Conservation (phyloP, 1,140 invertebrate genomes). For the Brachionus sp. region DNA sequence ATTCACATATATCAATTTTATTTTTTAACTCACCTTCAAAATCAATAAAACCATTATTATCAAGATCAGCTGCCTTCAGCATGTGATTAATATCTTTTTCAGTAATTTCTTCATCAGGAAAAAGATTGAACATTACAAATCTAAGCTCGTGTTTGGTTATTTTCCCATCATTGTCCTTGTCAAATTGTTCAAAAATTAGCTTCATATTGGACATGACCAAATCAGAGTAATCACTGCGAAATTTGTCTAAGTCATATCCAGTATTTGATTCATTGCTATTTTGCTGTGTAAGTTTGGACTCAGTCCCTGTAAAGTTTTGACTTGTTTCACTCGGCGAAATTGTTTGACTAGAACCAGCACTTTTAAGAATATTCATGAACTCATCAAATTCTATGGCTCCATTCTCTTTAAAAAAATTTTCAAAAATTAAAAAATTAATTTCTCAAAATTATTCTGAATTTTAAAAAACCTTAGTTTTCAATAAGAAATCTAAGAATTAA, state of each 20-base stretch:
- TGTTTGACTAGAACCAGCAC: neutral
- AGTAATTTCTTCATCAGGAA: conserved; percentile 31
- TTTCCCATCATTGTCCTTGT: conserved; percentile 43
- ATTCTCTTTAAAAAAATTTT: conserved; percentile 25
- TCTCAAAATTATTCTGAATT: too few relatives aligned
- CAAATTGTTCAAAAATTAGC: conserved; percentile 43
- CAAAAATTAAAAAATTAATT: too few relatives aligned
- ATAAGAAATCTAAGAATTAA: neutral
- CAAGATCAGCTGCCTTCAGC: conserved; percentile 40
- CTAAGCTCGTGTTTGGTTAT: conserved; percentile 37
- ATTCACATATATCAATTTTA: neutral
- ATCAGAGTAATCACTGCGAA: conserved; percentile 17
- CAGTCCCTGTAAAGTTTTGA: neutral
- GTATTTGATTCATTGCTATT: neutral
- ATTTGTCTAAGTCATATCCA: neutral
- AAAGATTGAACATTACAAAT: conserved; percentile 43
- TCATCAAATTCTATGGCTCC: conserved; percentile 35
- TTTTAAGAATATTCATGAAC: conserved; percentile 41
- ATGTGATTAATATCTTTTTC: conserved; percentile 42
- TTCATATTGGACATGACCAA: conserved; percentile 39
- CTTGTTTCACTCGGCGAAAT: neutral
- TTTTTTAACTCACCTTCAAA: conserved; percentile 29
- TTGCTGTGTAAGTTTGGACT: neutral
- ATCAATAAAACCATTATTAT: conserved; percentile 41
- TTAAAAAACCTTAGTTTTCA: neutral